Evolutionary conservation across 2,797 vertebrate species (phyloP).

Genomic region (Pangasius macronema): DNA sequence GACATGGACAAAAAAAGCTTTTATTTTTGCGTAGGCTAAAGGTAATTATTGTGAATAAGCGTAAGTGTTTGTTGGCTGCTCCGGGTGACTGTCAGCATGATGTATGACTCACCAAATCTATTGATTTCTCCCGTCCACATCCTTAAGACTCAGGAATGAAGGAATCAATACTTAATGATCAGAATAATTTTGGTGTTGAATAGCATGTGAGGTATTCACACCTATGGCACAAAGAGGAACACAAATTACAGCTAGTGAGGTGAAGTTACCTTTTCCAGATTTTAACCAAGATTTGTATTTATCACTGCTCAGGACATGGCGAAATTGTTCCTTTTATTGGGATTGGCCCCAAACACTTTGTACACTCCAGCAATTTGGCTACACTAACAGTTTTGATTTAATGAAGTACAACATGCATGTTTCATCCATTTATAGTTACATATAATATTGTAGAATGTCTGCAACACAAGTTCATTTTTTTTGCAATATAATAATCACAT

Average conservation of each 20-base stretch:
- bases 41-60: not conserved
- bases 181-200: conserved; percentile 17
- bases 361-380: not conserved
- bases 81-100: conserved; percentile 48
- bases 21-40: conserved; percentile 23
- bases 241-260: not conserved
- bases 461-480: not conserved
- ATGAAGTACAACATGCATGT: not conserved
- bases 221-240: not conserved
- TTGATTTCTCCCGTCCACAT: conserved; percentile 58
- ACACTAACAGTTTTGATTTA: not conserved
- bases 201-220: not conserved
- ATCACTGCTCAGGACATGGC: not conserved
- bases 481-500: not conserved
- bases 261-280: not conserved
- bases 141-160: conserved; percentile 55
- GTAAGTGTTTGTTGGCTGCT: conserved; percentile 22
- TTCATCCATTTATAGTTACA: not conserved
- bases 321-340: not conserved
- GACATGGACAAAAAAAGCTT: not conserved
- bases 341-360: too few species aligned
- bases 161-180: conserved; percentile 62
- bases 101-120: conserved; percentile 56
- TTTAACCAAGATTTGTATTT: not conserved
- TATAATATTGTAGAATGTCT: not conserved